Conservation (phyloP, 2,113 vertebrate species). For the Neotoma lepida region DNA sequence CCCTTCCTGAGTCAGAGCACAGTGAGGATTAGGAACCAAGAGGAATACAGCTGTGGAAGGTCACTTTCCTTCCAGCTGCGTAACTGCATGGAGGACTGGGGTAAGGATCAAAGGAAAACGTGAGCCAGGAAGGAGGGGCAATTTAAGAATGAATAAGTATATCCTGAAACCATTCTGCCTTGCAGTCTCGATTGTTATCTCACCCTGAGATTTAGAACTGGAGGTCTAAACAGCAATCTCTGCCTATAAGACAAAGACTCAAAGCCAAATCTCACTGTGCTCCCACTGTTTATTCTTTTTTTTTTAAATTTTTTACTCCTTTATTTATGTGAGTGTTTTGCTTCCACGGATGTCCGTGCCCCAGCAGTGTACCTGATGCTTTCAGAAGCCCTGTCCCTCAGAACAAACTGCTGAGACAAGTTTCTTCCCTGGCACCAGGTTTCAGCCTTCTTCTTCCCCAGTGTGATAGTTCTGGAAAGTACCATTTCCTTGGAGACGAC, state of each 20-base stretch:
- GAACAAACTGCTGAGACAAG: background rate
- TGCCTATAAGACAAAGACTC: background rate
- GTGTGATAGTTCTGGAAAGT: background rate
- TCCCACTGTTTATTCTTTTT: background rate
- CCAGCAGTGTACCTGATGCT: background rate
- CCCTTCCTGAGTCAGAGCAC: background rate
- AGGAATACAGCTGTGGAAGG: background rate
- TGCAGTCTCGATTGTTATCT: constrained; percentile 1
- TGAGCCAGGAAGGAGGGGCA: background rate
- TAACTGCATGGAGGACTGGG: background rate
- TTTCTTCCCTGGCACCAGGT: background rate
- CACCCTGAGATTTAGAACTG: background rate
- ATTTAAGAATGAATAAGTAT: background rate
- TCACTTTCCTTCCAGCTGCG: background rate
- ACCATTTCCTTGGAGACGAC: too few relatives aligned
- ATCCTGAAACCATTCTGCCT: background rate
- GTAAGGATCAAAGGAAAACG: background rate
- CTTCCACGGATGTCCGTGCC: background rate
- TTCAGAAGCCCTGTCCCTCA: background rate
- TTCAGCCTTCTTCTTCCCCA: too few relatives aligned
- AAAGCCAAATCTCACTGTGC: background rate
- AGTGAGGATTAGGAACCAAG: background rate
- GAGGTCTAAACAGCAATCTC: background rate
- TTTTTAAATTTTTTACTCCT: background rate
- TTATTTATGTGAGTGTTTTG: background rate